Base-by-base conservation (phyloP, 2,888 invertebrate genomes). In the Mactromeris polynyma region DNA sequence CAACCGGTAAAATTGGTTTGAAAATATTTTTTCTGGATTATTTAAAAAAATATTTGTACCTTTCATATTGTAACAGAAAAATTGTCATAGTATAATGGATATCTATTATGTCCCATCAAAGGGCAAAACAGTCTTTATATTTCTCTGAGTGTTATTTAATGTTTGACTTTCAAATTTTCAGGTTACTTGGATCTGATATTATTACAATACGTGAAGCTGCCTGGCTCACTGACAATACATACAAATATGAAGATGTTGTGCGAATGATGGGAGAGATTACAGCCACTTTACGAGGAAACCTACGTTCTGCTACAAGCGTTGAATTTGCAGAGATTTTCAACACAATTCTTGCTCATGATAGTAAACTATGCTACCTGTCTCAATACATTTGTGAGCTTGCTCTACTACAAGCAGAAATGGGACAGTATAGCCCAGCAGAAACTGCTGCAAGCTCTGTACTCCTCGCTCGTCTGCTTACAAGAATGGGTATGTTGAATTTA, bases 141-240 rank as follows among this genome's bases (percentile, higher is more conserved):
- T 14, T 46, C 46, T 46, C 1, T 17, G 1, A 46, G 11, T 9
- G 6, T 11, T 46, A 46, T 40, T 40, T 9, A n/a, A 79, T 40
- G 26, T 42, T 46, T 79, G 26, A 38, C 40, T 33, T 77, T 36
- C 7, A 40, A 77, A 38, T 77, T 80, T 93, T 36, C 93, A 96
- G 96, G 88, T 96, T 94, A 85, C 90, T 96, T 51, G 96, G 96
- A 40, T 93, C 93, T 83, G 96, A 96, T 81, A 96, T 96, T 51
- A 95, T 96, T 80, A 96, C 96, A 11, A 96, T 96, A 46, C 89
- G 96, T 42, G 96, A 96, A 88, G 96, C 96, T 38, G 96, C 96
- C 2, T 96, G 96, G 96, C 93, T 96, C 77, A 96, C 96, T 11
- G 96, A 96, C 91, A 96, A 96, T 89, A 96, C 96, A 7, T 96